These are phyloP conservation scores for Erpetoichthys calabaricus DNA, from an alignment of 2,797 vertebrate species.

Conservation along the genomic window DNA sequence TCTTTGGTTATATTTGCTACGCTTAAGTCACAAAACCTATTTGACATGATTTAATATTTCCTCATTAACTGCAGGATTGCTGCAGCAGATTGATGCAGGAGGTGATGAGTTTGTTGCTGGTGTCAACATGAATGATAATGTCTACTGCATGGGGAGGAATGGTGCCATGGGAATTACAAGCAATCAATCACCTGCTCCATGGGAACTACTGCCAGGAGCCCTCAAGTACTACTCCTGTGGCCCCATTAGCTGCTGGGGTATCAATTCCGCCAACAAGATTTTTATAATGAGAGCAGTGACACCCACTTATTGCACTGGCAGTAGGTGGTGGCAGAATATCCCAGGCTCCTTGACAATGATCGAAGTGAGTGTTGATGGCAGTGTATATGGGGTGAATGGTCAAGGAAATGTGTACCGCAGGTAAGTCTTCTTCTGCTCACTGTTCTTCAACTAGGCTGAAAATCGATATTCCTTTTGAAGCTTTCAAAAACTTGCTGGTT, in stretches of 20 bases:
- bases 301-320: neutral
- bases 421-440: no score
- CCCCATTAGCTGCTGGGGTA: conserved; percentile 8
- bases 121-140: neutral
- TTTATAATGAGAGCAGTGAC: conserved; percentile 1
- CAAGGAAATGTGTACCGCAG: no score
- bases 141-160: conserved; percentile 7
- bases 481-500: no score
- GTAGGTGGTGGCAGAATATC: no score
- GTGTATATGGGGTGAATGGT: no score
- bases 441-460: no score
- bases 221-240: conserved; percentile 14
- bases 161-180: neutral
- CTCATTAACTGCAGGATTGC: neutral
- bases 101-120: conserved; percentile 8
- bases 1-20: no score
- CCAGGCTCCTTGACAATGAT: no score
- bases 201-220: neutral
- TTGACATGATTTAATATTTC: neutral
- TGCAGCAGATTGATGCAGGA: conserved; percentile 14
- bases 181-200: neutral
- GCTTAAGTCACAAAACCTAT: no score
- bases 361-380: no score
- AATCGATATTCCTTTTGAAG: no score
- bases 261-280: conserved; percentile 2